phyloP scores from a whole-genome alignment of 2,797 vertebrate genomes.

The Pipistrellus kuhlii region DNA sequence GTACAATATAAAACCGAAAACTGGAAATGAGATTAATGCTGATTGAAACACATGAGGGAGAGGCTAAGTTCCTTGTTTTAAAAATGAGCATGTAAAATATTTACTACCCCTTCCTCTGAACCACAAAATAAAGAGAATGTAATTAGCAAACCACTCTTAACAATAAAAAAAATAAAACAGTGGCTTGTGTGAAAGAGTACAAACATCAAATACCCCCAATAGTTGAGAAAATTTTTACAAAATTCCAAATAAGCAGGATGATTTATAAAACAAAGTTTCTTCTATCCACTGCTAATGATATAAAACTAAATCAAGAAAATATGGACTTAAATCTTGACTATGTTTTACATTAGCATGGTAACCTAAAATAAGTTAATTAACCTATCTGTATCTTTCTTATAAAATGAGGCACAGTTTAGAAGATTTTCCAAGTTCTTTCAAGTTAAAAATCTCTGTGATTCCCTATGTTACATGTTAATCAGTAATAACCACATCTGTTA shows the following conservation, averaged over 20 bases:
- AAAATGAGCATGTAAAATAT: not conserved
- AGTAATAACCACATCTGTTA: not conserved
- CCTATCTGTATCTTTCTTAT: not conserved
- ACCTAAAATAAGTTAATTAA: not conserved
- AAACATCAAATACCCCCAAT: not conserved
- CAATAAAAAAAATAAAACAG: constrained; percentile 2
- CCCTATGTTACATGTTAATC: not conserved
- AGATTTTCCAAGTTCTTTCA: not conserved
- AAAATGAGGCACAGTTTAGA: not conserved
- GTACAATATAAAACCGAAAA: constrained; percentile 1
- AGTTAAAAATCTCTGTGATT: constrained; percentile 9
- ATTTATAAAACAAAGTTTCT: not conserved
- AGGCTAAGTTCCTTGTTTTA: not conserved
- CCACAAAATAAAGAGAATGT: not conserved
- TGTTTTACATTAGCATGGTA: not conserved
- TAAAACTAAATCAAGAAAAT: not conserved
- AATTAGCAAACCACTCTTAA: not conserved
- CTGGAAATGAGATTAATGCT: not conserved
- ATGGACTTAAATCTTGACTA: not conserved
- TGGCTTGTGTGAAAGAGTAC: not conserved
- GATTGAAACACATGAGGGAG: not conserved
- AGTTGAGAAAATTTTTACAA: not conserved
- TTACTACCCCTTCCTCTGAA: not conserved
- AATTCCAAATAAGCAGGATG: constrained; percentile 27
- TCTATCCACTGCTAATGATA: not conserved